Percentiles rank a stretch among this genome's conserved stretches.
Evolutionary conservation across 2,888 invertebrate genomes (phyloP).

Genomic region (Temnothorax rugatulus): DNA sequence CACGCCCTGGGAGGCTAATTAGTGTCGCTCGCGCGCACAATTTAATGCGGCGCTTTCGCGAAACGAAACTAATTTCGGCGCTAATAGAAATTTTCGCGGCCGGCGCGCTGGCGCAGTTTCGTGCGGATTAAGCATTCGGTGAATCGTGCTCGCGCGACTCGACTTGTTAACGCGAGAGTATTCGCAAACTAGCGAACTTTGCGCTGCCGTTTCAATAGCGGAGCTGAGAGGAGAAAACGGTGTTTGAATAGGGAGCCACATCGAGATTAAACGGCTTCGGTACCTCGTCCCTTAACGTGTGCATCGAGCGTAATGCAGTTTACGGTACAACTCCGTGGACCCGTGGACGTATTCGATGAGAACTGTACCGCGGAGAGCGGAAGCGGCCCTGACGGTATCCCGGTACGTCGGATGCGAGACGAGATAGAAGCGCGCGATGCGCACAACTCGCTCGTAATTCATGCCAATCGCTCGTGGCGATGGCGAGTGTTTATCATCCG

Average conservation of each 20-base stretch:
- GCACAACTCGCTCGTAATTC: conserved; percentile 21
- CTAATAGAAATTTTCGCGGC: conserved; percentile 18
- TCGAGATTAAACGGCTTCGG: conserved; percentile 36
- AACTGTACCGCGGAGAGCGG: conserved; percentile 20
- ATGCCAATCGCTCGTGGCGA: conserved; percentile 43
- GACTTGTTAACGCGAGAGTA: not conserved
- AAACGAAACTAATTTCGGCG: conserved; percentile 23
- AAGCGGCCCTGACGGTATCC: conserved; percentile 23
- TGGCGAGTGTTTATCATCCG: conserved; percentile 40
- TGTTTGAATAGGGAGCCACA: conserved; percentile 44
- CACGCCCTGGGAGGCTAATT: conserved; percentile 27
- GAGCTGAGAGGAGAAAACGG: conserved; percentile 14
- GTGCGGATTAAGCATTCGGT: not conserved
- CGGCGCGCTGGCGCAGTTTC: not conserved
- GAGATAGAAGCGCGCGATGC: conserved; percentile 21
- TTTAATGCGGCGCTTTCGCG: conserved; percentile 27
- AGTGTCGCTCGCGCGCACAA: not conserved
- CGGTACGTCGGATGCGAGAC: conserved; percentile 20
- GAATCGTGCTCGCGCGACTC: not conserved
- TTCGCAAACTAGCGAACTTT: conserved; percentile 43
- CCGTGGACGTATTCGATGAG: not conserved
- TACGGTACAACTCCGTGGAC: conserved; percentile 31
- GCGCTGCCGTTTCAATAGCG: conserved; percentile 29
- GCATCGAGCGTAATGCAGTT: conserved; percentile 47
- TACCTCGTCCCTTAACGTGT: conserved; percentile 22